A percentile compares a stretch with the other conserved stretches of the same genome.
These are phyloP conservation scores for Barbus barbus DNA, from an alignment of 2,113 vertebrate species.

Conservation along the genomic window DNA sequence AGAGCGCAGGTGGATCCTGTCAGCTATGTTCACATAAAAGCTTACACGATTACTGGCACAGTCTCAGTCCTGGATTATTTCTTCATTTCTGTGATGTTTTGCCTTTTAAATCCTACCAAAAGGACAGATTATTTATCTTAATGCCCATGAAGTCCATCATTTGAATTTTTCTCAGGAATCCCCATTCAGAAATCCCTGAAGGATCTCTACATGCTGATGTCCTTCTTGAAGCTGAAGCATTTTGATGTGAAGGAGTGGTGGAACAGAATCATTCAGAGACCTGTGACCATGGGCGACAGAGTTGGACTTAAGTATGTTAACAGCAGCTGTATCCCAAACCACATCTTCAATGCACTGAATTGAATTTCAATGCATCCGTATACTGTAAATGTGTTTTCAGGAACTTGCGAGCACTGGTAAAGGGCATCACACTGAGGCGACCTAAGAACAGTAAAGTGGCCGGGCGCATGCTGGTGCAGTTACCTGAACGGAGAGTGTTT, in stretches of 20 bases:
- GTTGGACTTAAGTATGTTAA: conserved; percentile 78
- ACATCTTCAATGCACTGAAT: background rate
- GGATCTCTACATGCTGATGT: conserved; percentile 89
- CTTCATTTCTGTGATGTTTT: background rate
- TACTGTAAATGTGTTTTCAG: conserved; percentile 66
- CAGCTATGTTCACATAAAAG: conserved; percentile 71
- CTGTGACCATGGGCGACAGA: conserved; percentile 79
- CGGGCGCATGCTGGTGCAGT: conserved; percentile 81
- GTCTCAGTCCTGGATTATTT: background rate
- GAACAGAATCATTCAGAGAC: conserved; percentile 88
- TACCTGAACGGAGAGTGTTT: conserved; percentile 83
- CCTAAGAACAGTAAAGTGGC: conserved; percentile 84
- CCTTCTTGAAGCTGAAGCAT: conserved; percentile 89
- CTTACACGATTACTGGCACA: background rate
- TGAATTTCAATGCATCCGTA: background rate
- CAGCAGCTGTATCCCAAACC: background rate
- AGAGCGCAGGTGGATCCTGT: conserved; percentile 85
- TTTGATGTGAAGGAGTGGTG: conserved; percentile 89
- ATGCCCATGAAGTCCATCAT: background rate
- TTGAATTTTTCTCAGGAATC: conserved; percentile 75
- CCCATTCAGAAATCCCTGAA: conserved; percentile 93
- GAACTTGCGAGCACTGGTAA: conserved; percentile 85
- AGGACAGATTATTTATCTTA: background rate
- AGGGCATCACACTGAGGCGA: conserved; percentile 85
- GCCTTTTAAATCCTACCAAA: background rate